These are phyloP conservation scores for Lacerta viridis DNA, from an alignment of 2,797 vertebrate species.

Conservation along the genomic window DNA sequence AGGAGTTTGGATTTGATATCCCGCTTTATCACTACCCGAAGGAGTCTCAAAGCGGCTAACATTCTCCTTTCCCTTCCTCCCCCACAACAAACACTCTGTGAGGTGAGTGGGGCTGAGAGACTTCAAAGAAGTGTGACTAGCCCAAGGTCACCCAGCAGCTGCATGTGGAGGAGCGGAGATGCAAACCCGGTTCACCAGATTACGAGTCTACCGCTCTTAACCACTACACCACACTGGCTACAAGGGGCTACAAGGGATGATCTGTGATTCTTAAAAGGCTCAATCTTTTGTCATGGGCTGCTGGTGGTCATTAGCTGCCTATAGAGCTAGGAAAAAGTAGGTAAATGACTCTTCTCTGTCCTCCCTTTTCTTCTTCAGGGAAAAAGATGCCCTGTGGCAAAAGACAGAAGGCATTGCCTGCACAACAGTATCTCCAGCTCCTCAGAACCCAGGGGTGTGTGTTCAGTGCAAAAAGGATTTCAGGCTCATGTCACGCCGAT, in stretches of 20 bases:
- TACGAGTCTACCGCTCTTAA: too few relatives aligned
- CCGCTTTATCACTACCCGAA: too few relatives aligned
- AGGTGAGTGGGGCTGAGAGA: too few relatives aligned
- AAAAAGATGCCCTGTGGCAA: constrained; percentile 82
- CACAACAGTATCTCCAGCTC: rapidly evolving
- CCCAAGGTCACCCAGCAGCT: too few relatives aligned
- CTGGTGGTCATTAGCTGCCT: neutral
- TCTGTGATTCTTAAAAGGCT: neutral
- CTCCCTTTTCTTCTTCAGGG: constrained; percentile 61
- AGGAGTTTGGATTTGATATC: too few relatives aligned
- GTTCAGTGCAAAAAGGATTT: constrained; percentile 76
- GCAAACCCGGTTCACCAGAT: too few relatives aligned
- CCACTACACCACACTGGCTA: too few relatives aligned
- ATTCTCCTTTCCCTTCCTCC: too few relatives aligned
- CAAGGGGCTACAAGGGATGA: neutral
- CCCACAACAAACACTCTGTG: too few relatives aligned
- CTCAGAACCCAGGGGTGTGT: constrained; percentile 59
- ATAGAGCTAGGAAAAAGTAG: neutral
- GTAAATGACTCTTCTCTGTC: neutral
- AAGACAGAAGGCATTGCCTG: constrained; percentile 74
- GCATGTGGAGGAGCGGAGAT: too few relatives aligned
- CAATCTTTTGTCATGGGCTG: neutral
- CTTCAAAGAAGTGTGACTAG: too few relatives aligned
- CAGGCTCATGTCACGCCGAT: constrained; percentile 74
- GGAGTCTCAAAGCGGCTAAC: too few relatives aligned